phyloP scores from a whole-genome alignment of 2,888 invertebrate species.

The Meiosimyza platycephala region DNA sequence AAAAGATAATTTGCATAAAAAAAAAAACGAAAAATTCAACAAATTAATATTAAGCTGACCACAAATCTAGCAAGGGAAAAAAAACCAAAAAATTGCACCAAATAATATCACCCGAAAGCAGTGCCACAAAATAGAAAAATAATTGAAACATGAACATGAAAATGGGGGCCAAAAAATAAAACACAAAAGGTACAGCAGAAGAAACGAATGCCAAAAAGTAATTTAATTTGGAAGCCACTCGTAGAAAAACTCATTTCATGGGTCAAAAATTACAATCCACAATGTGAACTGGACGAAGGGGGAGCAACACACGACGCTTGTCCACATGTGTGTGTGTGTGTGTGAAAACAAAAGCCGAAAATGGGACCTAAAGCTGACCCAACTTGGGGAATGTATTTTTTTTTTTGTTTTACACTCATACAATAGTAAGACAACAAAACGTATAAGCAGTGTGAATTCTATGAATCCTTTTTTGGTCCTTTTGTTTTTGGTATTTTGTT shows the following conservation, averaged over 20 bases:
- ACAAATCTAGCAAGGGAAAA: constrained; percentile 18
- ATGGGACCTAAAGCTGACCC: constrained; percentile 25
- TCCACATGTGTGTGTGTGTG: constrained; percentile 30
- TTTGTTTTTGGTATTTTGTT: constrained; percentile 2
- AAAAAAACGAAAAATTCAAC: constrained; percentile 15
- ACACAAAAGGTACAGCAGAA: constrained; percentile 2
- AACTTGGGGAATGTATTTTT: constrained; percentile 1
- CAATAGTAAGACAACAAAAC: constrained; percentile 12
- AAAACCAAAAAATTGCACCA: constrained; percentile 6
- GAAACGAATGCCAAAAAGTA: constrained; percentile 16
- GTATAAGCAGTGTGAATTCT: not conserved
- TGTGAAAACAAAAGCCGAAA: constrained; percentile 9
- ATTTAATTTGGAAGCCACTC: constrained; percentile 37
- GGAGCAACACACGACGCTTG: constrained; percentile 22
- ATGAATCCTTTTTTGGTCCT: constrained; percentile 1
- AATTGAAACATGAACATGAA: constrained; percentile 23
- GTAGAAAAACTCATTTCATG: constrained; percentile 67
- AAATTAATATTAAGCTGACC: constrained; percentile 34
- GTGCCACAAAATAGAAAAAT: constrained; percentile 29
- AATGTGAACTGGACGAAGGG: constrained; percentile 4
- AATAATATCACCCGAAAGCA: constrained; percentile 9
- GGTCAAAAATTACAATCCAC: constrained; percentile 65
- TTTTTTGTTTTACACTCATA: not conserved
- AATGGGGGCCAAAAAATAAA: constrained; percentile 13
- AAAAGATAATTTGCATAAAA: not conserved